Percentiles rank a stretch among this genome's conserved stretches.
These are phyloP conservation scores for Crotophaga sulcirostris DNA, from an alignment of 2,113 vertebrate genomes.

Conservation along the genomic window DNA sequence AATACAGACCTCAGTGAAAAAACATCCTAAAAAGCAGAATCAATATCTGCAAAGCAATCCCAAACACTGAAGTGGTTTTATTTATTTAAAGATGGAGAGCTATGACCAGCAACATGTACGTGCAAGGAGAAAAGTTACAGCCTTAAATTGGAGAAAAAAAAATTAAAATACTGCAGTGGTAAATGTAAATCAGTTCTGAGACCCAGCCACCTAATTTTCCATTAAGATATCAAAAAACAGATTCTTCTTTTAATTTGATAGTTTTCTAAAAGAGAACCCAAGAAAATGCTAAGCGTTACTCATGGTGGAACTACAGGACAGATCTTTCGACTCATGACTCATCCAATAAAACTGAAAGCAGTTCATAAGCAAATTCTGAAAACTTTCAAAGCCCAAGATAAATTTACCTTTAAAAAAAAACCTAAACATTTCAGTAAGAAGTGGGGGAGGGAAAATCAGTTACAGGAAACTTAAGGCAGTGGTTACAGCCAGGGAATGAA, in stretches of 20 bases:
- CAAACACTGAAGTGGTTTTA: background rate
- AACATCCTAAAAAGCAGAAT: background rate
- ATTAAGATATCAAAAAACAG: slow-evolving; percentile 65
- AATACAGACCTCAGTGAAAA: background rate
- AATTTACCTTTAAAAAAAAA: slow-evolving; percentile 40
- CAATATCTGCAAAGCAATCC: background rate
- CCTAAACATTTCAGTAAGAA: slow-evolving; percentile 10
- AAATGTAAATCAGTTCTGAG: slow-evolving; percentile 56
- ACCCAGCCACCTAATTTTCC: slow-evolving; percentile 40
- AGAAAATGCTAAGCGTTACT: slow-evolving; percentile 66
- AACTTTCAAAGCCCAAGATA: slow-evolving; percentile 58
- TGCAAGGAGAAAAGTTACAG: background rate
- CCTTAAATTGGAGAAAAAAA: background rate
- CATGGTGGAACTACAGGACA: slow-evolving; percentile 41
- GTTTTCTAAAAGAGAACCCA: slow-evolving; percentile 38
- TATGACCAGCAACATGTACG: background rate
- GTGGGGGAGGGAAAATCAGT: background rate
- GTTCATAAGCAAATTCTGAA: slow-evolving; percentile 60
- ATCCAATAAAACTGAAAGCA: slow-evolving; percentile 60
- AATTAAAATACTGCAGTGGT: background rate
- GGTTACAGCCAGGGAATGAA: slow-evolving; percentile 15
- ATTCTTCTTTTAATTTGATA: slow-evolving; percentile 68
- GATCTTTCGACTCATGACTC: slow-evolving; percentile 63
- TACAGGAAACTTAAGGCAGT: slow-evolving; percentile 36
- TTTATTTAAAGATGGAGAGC: background rate